Conservation (phyloP, 53 echinoderm and acorn worm species). For the Temnopleurus reevesii region DNA sequence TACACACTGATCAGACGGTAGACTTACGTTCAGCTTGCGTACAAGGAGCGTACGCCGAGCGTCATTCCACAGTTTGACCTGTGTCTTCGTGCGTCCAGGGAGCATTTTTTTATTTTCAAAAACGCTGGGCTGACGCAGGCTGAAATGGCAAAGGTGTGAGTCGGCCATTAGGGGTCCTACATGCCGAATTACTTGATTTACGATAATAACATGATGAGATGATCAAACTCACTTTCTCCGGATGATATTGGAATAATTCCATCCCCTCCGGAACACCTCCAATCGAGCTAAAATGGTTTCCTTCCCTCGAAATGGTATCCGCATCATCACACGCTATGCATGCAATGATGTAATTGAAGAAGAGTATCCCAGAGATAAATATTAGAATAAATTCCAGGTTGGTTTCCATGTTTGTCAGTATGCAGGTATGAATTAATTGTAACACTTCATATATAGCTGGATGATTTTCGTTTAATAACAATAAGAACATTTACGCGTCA, state of each 20-base stretch:
- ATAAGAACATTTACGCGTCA: too few relatives aligned
- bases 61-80: too few relatives aligned
- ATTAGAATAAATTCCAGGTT: not conserved
- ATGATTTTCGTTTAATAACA: too few relatives aligned
- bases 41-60: too few relatives aligned
- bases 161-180: not conserved
- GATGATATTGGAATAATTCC: slow-evolving; percentile 12
- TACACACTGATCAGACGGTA: too few relatives aligned
- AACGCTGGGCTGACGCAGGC: too few relatives aligned
- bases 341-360: not conserved
- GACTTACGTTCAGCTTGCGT: too few relatives aligned
- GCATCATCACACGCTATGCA: not conserved
- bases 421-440: not conserved
- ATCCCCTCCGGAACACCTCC: not conserved
- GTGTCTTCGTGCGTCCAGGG: too few relatives aligned
- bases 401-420: not conserved
- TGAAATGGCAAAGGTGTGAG: too few relatives aligned
- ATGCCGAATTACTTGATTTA: not conserved
- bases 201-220: not conserved
- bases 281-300: not conserved
- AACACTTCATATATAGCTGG: too few relatives aligned
- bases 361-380: not conserved
- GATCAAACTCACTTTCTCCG: not conserved
- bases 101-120: too few relatives aligned
- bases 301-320: not conserved